These are phyloP conservation scores for Tetragonula carbonaria DNA, from an alignment of 2,888 invertebrate genomes.

Conservation along the genomic window DNA sequence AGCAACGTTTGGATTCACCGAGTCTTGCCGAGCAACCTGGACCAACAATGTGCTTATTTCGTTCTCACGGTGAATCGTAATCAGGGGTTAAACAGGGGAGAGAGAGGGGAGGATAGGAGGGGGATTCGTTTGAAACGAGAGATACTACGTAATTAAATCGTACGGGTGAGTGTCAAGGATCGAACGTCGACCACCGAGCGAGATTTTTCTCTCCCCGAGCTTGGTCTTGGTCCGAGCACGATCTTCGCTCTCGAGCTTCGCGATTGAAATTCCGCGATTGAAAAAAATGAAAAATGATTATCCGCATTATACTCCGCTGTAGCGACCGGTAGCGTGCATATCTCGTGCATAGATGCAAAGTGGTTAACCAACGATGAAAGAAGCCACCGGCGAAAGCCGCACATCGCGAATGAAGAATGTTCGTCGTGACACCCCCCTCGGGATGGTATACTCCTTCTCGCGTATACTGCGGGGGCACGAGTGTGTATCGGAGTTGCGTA, in stretches of 20 bases:
- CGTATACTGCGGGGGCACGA: constrained; percentile 42
- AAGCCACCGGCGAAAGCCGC: constrained; percentile 14
- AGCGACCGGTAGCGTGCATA: not conserved
- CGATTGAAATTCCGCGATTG: too few species aligned
- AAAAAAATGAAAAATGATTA: not conserved
- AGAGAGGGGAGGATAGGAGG: not conserved
- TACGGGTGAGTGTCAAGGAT: not conserved
- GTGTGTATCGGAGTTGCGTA: constrained; percentile 65
- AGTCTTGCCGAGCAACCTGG: not conserved
- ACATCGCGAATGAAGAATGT: constrained; percentile 10
- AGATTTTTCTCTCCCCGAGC: not conserved
- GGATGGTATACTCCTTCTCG: constrained; percentile 8
- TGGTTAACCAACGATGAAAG: not conserved
- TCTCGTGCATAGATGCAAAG: not conserved
- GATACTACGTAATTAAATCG: not conserved
- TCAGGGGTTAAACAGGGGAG: not conserved
- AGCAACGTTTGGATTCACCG: not conserved
- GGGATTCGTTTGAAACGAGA: not conserved
- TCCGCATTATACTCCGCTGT: not conserved
- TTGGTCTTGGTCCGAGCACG: too few species aligned
- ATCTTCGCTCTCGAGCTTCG: too few species aligned
- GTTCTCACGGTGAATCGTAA: not conserved
- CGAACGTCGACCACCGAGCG: not conserved
- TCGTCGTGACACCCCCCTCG: not conserved
- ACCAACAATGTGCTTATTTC: not conserved